Base-by-base conservation (phyloP, 1,140 invertebrate genomes). In the Bursaphelenchus mucronatus region DNA sequence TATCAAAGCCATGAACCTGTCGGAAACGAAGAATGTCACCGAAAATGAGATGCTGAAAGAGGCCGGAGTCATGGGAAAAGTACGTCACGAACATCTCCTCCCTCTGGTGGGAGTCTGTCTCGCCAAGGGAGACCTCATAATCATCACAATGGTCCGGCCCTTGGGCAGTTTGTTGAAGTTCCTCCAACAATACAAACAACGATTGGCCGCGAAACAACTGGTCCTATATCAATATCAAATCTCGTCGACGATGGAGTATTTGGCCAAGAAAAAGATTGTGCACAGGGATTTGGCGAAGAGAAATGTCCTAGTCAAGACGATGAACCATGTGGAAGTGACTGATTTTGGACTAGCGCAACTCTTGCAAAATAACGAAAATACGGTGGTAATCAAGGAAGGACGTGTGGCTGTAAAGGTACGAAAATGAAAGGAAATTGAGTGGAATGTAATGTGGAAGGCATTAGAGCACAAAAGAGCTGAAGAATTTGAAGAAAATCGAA, bases 161-260 rank as follows among this genome's bases (percentile, higher is more conserved):
- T 76, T 97, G 0, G 95, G 94, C 8, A 94, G 91, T 83, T 85
- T 99, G 19, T 84, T 97, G 3, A 92, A 97, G 78, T 98, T 97
- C 80, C 91, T 98, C 0, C 84, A 90, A 15, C 91, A 88, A 58
- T 91, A 96, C 77, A 89, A 89, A 71, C 89, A 94, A 72, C 91
- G 91, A 83, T 94, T 97, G 70, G 91, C 92, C 19, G 94, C 94
- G 0, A 95, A 96, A 82, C 88, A 89, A 5, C 84, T 98, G 67
- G 85, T 98, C 7, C 94, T 94, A 80, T 98, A 94, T 92, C 95
- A 91, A 76, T 93, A 92, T 0, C 95, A 99, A 84, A 98, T 99
- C 66, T 93, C 94, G 5, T 89, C 82, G 90, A 88, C 94, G 10
- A 99, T 99, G 95, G 87, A 91, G 2, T 97, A 97, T 82, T 85